Evolutionary conservation across 2,888 invertebrate species (phyloP).

Genomic region (Syrista parreyssii): DNA sequence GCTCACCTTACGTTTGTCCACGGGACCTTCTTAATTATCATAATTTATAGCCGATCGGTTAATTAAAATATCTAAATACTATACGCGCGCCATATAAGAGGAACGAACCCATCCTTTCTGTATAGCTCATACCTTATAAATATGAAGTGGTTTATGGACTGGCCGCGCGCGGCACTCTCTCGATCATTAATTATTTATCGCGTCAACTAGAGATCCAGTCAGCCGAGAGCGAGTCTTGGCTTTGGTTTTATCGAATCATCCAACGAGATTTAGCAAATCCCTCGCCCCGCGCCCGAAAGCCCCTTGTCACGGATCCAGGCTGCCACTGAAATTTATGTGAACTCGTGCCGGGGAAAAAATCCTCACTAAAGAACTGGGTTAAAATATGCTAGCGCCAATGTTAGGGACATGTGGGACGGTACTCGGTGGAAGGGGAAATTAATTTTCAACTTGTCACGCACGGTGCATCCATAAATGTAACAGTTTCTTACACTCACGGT

Average conservation of each 20-base stretch:
- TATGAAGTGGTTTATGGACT: slow-evolving; percentile 25
- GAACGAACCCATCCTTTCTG: slow-evolving; percentile 24
- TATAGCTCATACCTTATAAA: slow-evolving; percentile 34
- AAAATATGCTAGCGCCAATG: slow-evolving; percentile 54
- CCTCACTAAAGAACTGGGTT: slow-evolving; percentile 56
- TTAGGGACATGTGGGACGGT: slow-evolving; percentile 18
- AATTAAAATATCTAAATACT: slow-evolving; percentile 64
- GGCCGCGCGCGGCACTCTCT: slow-evolving; percentile 31
- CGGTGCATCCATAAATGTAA: slow-evolving; percentile 59
- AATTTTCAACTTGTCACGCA: slow-evolving; percentile 55
- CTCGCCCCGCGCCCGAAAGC: neutral
- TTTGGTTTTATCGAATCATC: slow-evolving; percentile 30
- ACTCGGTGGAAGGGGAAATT: slow-evolving; percentile 43
- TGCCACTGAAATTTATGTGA: slow-evolving; percentile 30
- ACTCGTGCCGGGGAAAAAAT: slow-evolving; percentile 25
- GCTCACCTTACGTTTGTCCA: slow-evolving; percentile 16
- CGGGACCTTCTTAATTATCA: slow-evolving; percentile 50
- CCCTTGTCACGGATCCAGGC: neutral
- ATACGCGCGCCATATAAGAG: slow-evolving; percentile 40
- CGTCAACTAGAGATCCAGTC: slow-evolving; percentile 48
- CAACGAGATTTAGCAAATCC: slow-evolving; percentile 39
- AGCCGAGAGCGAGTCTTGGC: slow-evolving; percentile 19
- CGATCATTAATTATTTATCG: slow-evolving; percentile 64
- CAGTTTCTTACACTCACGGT: slow-evolving; percentile 40
- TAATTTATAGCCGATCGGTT: slow-evolving; percentile 62